Evolutionary conservation across 2,797 vertebrate species (phyloP).

Genomic region (Sparidentex hasta): DNA sequence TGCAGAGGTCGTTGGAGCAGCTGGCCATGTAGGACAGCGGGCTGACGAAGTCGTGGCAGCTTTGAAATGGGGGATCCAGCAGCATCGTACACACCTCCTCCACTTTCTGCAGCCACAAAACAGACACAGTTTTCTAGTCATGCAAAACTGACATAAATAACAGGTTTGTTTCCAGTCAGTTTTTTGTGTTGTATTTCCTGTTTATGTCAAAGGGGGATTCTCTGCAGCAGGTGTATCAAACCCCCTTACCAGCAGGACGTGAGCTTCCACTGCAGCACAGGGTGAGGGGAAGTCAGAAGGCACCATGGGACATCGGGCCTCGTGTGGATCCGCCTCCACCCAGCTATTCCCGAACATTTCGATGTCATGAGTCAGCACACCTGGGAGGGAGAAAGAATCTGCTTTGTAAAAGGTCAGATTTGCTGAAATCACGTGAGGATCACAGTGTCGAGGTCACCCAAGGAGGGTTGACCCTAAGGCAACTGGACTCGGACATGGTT

Average conservation of each 20-base stretch:
- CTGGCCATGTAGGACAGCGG: slow-evolving; percentile 94
- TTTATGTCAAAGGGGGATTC: neutral
- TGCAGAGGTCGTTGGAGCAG: slow-evolving; percentile 96
- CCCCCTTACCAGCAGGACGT: slow-evolving; percentile 84
- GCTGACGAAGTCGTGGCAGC: slow-evolving; percentile 95
- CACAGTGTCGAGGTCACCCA: too few species aligned
- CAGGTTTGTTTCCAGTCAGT: neutral
- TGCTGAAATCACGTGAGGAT: neutral
- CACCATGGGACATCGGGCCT: slow-evolving; percentile 70
- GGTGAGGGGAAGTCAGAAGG: slow-evolving; percentile 87
- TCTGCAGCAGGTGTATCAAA: neutral
- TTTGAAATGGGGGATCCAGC: slow-evolving; percentile 89
- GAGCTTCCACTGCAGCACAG: slow-evolving; percentile 85
- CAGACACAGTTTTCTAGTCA: slow-evolving; percentile 5
- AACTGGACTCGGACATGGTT: too few species aligned
- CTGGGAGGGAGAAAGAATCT: slow-evolving; percentile 72
- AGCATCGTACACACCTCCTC: slow-evolving; percentile 87
- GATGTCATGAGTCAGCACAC: slow-evolving; percentile 90
- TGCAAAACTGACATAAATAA: neutral
- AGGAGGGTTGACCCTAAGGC: too few species aligned
- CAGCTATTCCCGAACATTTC: slow-evolving; percentile 95
- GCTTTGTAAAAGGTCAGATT: neutral
- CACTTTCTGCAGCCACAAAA: slow-evolving; percentile 84
- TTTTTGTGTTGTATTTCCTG: neutral
- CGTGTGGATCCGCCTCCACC: slow-evolving; percentile 88